phyloP scores from a whole-genome alignment of 2,797 vertebrate species.

The Diplodus sargus region DNA sequence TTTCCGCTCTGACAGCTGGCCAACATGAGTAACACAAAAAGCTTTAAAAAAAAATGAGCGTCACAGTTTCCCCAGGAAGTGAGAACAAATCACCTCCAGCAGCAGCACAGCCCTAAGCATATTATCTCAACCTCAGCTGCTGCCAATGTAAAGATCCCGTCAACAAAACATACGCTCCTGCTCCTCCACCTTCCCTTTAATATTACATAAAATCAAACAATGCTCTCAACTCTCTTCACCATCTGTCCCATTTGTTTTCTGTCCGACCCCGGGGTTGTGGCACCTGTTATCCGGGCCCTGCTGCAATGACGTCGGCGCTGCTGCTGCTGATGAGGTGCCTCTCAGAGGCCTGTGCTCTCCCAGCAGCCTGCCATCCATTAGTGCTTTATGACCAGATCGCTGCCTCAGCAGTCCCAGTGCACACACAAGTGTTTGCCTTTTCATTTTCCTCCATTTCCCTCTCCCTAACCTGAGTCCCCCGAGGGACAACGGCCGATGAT shows the following conservation, averaged over 20 bases:
- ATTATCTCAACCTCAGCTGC: slow-evolving; percentile 37
- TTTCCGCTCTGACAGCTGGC: not conserved
- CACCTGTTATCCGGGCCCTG: slow-evolving; percentile 58
- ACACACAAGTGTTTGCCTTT: slow-evolving; percentile 64
- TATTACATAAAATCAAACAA: slow-evolving; percentile 46
- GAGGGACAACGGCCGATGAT: slow-evolving; percentile 49
- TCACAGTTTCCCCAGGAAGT: slow-evolving; percentile 13
- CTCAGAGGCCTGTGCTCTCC: slow-evolving; percentile 56
- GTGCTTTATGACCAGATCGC: slow-evolving; percentile 63
- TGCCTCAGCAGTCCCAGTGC: slow-evolving; percentile 55
- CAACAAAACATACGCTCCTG: slow-evolving; percentile 36
- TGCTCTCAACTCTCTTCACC: slow-evolving; percentile 26
- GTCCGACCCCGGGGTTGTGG: slow-evolving; percentile 35
- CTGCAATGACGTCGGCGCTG: slow-evolving; percentile 42
- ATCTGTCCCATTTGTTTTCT: slow-evolving; percentile 52
- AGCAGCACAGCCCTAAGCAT: slow-evolving; percentile 17
- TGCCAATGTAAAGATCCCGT: slow-evolving; percentile 21
- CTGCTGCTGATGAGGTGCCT: slow-evolving; percentile 61
- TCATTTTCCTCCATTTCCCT: slow-evolving; percentile 52
- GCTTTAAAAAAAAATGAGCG: not conserved
- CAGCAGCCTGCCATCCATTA: slow-evolving; percentile 67
- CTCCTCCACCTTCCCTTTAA: slow-evolving; percentile 20
- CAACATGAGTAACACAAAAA: not conserved
- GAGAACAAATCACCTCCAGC: slow-evolving; percentile 28
- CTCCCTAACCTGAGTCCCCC: slow-evolving; percentile 32